Percentiles rank a stretch among this genome's conserved stretches.
These are phyloP conservation scores for Cotesia congregata DNA, from an alignment of 2,888 invertebrate species.

Conservation along the genomic window DNA sequence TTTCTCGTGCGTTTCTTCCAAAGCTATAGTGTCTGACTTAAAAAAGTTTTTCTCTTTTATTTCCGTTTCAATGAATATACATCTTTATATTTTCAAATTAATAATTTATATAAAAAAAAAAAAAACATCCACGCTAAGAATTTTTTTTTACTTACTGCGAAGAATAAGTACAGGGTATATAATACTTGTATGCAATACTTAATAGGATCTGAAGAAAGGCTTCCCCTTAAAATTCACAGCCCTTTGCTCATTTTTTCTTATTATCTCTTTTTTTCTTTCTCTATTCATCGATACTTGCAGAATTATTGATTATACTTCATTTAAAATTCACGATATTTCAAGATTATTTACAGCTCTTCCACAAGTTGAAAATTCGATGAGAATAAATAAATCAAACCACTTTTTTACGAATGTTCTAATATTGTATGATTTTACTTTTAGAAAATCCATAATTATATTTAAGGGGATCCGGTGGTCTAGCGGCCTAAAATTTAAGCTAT, in stretches of 20 bases:
- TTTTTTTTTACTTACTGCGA: constrained; percentile 8
- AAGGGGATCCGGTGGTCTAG: too few relatives aligned
- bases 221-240: constrained; percentile 58
- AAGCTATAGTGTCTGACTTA: background rate
- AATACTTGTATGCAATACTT: constrained; percentile 40
- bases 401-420: too few relatives aligned
- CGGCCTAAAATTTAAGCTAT: too few relatives aligned
- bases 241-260: constrained; percentile 17
- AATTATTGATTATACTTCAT: background rate
- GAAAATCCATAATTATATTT: too few relatives aligned
- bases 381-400: too few relatives aligned
- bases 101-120: background rate
- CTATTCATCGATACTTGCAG: background rate
- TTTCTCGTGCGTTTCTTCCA: background rate
- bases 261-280: background rate
- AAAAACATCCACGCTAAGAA: background rate
- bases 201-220: constrained; percentile 65
- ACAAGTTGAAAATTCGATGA: too few relatives aligned
- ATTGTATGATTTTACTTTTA: too few relatives aligned
- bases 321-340: too few relatives aligned
- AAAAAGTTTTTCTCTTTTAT: constrained; percentile 3
- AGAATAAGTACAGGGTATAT: constrained; percentile 16
- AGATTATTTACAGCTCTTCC: too few relatives aligned
- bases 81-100: background rate
- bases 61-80: constrained; percentile 5